Conservation (phyloP, 2,113 vertebrate species). For the Illadopsis cleaveri region DNA sequence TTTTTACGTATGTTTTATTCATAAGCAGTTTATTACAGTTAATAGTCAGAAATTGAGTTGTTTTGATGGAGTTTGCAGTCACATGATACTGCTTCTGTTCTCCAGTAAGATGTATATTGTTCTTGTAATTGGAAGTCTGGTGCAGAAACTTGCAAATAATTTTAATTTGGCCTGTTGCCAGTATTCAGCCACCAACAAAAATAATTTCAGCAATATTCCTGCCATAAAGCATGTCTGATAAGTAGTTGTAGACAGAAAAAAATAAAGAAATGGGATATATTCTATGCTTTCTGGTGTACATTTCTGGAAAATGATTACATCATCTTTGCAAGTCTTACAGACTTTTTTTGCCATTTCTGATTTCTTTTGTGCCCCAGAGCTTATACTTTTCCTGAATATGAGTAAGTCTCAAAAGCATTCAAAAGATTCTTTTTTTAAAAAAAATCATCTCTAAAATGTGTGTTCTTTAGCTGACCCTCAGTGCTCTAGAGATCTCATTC, state of each 20-base stretch:
- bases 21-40: background rate
- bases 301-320: background rate
- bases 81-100: background rate
- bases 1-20: background rate
- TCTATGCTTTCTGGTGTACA: background rate
- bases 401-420: background rate
- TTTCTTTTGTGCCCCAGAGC: background rate
- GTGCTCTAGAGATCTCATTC: constrained; percentile 15
- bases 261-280: background rate
- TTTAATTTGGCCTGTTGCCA: constrained; percentile 14
- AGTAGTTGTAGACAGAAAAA: background rate
- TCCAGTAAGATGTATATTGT: background rate
- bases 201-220: background rate
- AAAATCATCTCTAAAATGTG: background rate
- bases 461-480: background rate
- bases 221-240: background rate
- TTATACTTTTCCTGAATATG: background rate
- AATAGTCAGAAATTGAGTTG: background rate
- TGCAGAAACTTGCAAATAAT: background rate
- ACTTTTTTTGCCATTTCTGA: background rate
- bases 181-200: background rate
- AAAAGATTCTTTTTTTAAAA: background rate
- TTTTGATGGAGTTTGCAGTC: background rate
- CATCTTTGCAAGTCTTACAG: background rate
- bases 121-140: background rate